phyloP scores from a whole-genome alignment of 1,140 invertebrate species.

The Triops longicaudatus region DNA sequence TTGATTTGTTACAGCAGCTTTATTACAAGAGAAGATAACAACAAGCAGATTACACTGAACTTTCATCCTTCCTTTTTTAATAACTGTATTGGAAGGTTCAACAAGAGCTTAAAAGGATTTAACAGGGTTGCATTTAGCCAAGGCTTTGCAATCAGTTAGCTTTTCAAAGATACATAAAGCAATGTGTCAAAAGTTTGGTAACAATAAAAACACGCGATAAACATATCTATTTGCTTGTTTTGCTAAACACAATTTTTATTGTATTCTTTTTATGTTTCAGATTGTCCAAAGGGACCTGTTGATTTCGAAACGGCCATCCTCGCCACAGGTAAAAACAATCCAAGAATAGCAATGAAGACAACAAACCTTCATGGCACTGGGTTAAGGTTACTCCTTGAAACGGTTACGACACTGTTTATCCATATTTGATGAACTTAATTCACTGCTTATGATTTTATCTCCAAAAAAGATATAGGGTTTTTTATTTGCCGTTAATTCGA shows the following conservation, averaged over 20 bases:
- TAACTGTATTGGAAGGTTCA: no score
- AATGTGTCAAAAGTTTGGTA: not conserved
- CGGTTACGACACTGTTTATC: no score
- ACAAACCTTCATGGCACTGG: no score
- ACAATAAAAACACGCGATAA: not conserved
- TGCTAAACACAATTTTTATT: not conserved
- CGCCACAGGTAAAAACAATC: slow-evolving; percentile 28
- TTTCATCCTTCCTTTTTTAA: no score
- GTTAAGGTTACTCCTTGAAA: no score
- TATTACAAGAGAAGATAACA: no score
- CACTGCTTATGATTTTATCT: no score
- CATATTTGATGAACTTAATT: no score
- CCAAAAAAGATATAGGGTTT: no score
- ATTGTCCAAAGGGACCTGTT: slow-evolving; percentile 19
- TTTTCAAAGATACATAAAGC: not conserved
- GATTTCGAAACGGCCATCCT: slow-evolving; percentile 29
- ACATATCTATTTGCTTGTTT: not conserved
- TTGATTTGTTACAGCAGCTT: no score
- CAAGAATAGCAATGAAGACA: not conserved
- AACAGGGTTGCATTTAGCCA: not conserved
- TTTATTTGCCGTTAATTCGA: no score
- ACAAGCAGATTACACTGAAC: no score
- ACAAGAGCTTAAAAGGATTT: not conserved
- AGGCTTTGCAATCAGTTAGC: not conserved
- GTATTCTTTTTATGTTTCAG: not conserved